phyloP scores from a whole-genome alignment of 2,888 invertebrate genomes.

The Sussaba pulchella region DNA sequence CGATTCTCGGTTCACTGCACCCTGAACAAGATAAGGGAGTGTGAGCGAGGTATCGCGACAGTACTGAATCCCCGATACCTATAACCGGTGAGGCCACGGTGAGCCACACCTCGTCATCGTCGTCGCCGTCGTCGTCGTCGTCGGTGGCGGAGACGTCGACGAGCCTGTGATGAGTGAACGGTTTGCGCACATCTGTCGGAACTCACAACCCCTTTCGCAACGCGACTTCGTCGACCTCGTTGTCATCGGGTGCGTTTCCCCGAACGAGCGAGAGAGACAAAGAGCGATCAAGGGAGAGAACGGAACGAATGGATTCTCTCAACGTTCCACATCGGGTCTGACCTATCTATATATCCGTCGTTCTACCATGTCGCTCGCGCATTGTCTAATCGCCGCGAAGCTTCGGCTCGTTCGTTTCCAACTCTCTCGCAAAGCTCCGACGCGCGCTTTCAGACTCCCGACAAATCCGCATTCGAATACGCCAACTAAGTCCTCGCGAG shows the following conservation, averaged over 20 bases:
- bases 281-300: not conserved
- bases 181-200: constrained; percentile 79
- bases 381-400: constrained; percentile 79
- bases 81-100: constrained; percentile 29
- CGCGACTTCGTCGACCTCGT: constrained; percentile 63
- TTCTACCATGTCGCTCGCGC: constrained; percentile 73
- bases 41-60: constrained; percentile 71
- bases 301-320: too few species aligned
- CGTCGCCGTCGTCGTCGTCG: constrained; percentile 38
- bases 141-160: constrained; percentile 56
- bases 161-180: constrained; percentile 47
- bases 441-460: constrained; percentile 74
- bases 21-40: constrained; percentile 83
- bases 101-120: constrained; percentile 30
- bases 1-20: constrained; percentile 82
- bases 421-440: constrained; percentile 47
- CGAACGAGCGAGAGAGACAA: constrained; percentile 9
- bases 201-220: constrained; percentile 77
- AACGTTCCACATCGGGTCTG: constrained; percentile 56
- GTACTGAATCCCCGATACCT: constrained; percentile 26
- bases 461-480: constrained; percentile 79
- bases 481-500: constrained; percentile 70
- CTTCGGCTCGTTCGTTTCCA: constrained; percentile 41
- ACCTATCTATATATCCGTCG: constrained; percentile 72
- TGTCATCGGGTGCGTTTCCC: constrained; percentile 71